Conservation (phyloP, 92 coral and sea anemone genomes). For the Epizoanthus scotinus region DNA sequence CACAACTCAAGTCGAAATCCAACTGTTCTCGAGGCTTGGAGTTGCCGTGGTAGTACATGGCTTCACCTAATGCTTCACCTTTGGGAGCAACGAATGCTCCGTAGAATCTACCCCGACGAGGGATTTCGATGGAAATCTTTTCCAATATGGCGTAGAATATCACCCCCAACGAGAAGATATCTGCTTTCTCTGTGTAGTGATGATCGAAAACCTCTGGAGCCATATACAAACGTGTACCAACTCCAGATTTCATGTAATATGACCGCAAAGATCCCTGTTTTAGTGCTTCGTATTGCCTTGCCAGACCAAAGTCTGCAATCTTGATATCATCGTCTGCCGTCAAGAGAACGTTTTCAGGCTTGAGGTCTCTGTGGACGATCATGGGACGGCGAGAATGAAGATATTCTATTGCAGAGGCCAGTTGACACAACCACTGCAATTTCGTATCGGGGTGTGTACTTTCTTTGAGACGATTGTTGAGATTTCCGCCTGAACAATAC, state of each 20-base stretch:
- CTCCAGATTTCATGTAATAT: slow-evolving; percentile 43
- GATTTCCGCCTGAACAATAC: slow-evolving; percentile 29
- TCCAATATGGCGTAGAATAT: slow-evolving; percentile 53
- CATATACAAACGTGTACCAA: slow-evolving; percentile 43
- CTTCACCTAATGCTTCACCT: slow-evolving; percentile 26
- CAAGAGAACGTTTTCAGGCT: slow-evolving; percentile 12
- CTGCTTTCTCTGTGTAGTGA: slow-evolving; percentile 55
- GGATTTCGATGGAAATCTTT: background rate
- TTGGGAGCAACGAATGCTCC: slow-evolving; percentile 33
- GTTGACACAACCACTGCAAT: background rate
- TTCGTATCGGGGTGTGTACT: background rate
- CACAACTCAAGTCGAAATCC: background rate
- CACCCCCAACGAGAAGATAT: slow-evolving; percentile 49
- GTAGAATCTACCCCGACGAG: slow-evolving; percentile 13
- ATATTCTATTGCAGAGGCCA: slow-evolving; percentile 6
- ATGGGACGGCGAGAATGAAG: slow-evolving; percentile 27
- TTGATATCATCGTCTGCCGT: background rate
- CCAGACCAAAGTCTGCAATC: slow-evolving; percentile 8
- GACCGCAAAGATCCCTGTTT: slow-evolving; percentile 19
- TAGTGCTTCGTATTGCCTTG: slow-evolving; percentile 12
- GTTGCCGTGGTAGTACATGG: slow-evolving; percentile 18
- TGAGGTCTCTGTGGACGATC: slow-evolving; percentile 17
- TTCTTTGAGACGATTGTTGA: slow-evolving; percentile 2
- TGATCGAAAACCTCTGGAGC: slow-evolving; percentile 45
- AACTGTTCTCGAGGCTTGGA: slow-evolving; percentile 17